phyloP scores from a whole-genome alignment of 2,113 vertebrate species.

The Thymallus thymallus region DNA sequence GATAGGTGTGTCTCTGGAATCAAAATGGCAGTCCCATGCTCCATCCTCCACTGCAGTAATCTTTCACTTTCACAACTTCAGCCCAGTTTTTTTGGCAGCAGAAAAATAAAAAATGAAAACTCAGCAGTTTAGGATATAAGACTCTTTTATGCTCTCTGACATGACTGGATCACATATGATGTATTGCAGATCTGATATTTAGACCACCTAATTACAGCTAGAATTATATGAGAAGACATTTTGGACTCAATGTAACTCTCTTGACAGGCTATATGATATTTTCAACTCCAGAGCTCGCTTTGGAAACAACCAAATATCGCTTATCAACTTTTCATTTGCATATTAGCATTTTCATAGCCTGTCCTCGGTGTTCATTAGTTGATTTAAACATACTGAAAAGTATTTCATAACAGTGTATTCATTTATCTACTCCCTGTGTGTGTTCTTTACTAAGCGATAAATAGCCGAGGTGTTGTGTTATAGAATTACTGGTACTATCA shows the following conservation, averaged over 20 bases:
- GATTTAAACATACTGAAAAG: background rate
- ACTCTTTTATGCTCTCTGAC: background rate
- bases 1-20: background rate
- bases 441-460: background rate
- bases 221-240: too few relatives aligned
- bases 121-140: background rate
- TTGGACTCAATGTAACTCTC: too few relatives aligned
- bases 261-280: too few relatives aligned
- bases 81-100: background rate
- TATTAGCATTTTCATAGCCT: background rate
- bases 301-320: background rate
- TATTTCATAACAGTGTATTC: background rate
- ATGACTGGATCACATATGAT: background rate
- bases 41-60: background rate
- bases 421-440: too few relatives aligned
- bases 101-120: background rate
- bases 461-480: background rate
- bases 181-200: background rate
- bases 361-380: background rate
- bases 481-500: constrained; percentile 1
- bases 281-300: too few relatives aligned
- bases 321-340: background rate
- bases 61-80: background rate
- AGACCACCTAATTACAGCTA: background rate
- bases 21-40: background rate